Evolutionary conservation across 2,888 invertebrate species (phyloP), one percentile per base, ranked within the genome.

Genomic region (Tribolium freemani): DNA sequence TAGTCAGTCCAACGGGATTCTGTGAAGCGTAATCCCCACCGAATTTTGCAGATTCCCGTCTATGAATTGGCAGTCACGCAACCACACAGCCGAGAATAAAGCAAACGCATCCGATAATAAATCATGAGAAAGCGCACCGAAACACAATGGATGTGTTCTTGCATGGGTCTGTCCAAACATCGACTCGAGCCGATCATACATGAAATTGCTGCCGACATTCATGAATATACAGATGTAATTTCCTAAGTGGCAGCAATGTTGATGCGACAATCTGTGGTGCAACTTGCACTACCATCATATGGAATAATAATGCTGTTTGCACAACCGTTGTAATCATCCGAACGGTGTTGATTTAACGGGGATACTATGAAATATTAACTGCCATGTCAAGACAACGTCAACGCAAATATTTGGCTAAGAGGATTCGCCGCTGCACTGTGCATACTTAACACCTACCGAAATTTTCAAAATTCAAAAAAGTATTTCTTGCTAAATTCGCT

Each of bases 181-280:
- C 53, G n/a, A n/a, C n/a, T n/a, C n/a, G 53, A 63, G 16, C 44
- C 63, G 57, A 73, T 70, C 69, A 69, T 60, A 73, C 60, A 67
- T 69, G 67, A 73, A 73, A 73, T 73, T 67, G 72, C 44, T 48
- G 72, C 63, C 44, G 73, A 73, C 72, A 57, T 64, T 82, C 82
- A 82, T 82, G 82, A 82, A 82, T 82, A 82, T 80, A 79, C 81
- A 81, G 81, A 82, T 82, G 81, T 81, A 82, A 82, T 82, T 82
- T 82, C 75, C 76, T 76, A 78, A 82, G 82, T 82, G 82, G 79
- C 74, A 76, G 77, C 79, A 76, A 74, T 61, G 30, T 26, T 61
- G 67, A 38, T 60, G 71, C 74, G 75, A 75, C 75, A 76, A 74
- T 72, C 74, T 71, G 70, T 66, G 74, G 75, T 74, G 75, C 67